Base-by-base conservation (phyloP, 2,113 vertebrate species). In the Pholis gunnellus region DNA sequence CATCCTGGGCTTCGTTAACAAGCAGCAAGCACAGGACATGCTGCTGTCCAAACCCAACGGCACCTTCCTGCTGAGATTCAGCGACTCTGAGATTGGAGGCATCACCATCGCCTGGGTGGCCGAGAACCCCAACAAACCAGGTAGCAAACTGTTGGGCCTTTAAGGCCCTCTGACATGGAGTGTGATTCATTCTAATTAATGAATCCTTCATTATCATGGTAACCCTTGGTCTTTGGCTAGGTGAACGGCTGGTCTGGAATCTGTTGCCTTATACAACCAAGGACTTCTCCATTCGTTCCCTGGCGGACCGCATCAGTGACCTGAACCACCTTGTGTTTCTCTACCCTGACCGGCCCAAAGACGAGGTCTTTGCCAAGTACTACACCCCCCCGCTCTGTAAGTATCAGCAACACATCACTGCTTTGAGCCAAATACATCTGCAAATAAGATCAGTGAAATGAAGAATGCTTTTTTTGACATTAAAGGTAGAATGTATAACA, bases 231-330 rank as follows among this genome's bases (percentile, higher is more conserved):
- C 0, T 15, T 56, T 56, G 59, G 15, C 11, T 86, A 99, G 98
- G 97, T 6, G 98, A 99, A 85, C 95, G 98, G 86, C 96, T 99
- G 95, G 98, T 99, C 82, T 99, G 98, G 98, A 99, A 99, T 92
- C 96, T 99, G 91, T 95, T 99, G 96, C 98, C 98, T 75, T 99
- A 99, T 90, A 99, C 98, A 61, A 98, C 97, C 78, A 97, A 98
- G 93, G 98, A 99, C 91, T 99, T 99, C 93, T 99, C 98, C 72
- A 99, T 99, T 84, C 97, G 98, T 60, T 99, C 98, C 56, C 94
- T 99, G 91, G 97, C 98, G 0, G 98, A 99, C 91, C 97, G 98
- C 67, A 95, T 99, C 5, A 99, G 98, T 29, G 98, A 99, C 88
- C 95, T 99, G 87, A 97, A 94, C 93, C 99, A 99, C 89, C 97